Evolutionary conservation across 2,113 vertebrate genomes (phyloP).

Genomic region (Podocnemis expansa): DNA sequence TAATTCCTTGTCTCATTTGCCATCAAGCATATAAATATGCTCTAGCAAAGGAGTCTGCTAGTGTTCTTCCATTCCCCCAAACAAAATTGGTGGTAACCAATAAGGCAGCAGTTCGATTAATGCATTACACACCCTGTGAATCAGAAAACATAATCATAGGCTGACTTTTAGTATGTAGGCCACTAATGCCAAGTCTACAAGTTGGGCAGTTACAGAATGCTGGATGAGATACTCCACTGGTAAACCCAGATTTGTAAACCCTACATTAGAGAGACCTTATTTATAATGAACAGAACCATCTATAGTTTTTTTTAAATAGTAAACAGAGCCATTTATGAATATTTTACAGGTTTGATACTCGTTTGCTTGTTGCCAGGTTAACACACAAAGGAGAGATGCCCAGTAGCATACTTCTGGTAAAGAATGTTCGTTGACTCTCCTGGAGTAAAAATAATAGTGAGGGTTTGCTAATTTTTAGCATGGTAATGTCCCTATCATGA

Average conservation of each 20-base stretch:
- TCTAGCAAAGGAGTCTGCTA: neutral
- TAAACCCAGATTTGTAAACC: neutral
- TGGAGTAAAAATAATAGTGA: neutral
- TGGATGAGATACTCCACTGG: neutral
- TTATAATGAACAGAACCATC: neutral
- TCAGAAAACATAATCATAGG: neutral
- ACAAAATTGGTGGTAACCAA: neutral
- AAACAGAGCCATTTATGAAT: neutral
- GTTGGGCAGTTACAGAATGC: neutral
- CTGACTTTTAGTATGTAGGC: neutral
- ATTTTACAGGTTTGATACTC: neutral
- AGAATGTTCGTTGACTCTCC: neutral
- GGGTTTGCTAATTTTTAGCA: neutral
- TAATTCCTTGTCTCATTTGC: neutral
- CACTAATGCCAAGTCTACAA: neutral
- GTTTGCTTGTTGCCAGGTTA: neutral
- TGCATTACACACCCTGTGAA: neutral
- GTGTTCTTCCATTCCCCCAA: neutral
- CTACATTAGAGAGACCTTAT: neutral
- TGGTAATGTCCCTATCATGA: neutral
- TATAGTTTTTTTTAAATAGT: neutral
- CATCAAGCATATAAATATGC: neutral
- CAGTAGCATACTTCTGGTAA: neutral
- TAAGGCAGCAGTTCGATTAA: neutral
- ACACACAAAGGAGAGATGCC: neutral